Conservation (phyloP, 2,113 vertebrate species). For the Zootoca vivipara region DNA sequence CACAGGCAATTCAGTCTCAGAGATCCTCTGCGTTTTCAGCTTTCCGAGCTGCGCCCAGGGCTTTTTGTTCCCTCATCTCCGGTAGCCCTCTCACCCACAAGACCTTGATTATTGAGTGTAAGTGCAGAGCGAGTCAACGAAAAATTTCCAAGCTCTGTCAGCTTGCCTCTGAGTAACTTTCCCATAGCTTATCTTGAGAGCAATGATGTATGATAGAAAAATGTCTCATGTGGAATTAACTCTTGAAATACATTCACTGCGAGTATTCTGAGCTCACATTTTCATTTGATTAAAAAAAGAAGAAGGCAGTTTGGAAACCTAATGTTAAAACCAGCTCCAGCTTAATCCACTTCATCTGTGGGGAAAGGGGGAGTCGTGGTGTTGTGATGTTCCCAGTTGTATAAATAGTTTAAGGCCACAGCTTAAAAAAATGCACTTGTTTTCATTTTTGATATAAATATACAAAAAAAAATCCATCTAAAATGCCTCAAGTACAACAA, state of each 20-base stretch:
- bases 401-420: not conserved
- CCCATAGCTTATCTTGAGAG: not conserved
- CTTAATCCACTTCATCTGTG: not conserved
- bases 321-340: not conserved
- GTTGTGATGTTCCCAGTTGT: not conserved
- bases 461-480: not conserved
- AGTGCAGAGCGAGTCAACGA: conserved; percentile 26
- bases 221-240: conserved; percentile 18
- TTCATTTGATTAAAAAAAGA: not conserved
- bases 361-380: not conserved
- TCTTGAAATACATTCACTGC: not conserved
- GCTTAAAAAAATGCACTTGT: not conserved
- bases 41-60: conserved; percentile 10
- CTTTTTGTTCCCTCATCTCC: not conserved
- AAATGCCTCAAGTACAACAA: not conserved
- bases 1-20: conserved; percentile 34
- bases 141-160: conserved; percentile 21
- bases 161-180: conserved; percentile 11
- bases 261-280: not conserved
- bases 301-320: not conserved
- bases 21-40: conserved; percentile 32
- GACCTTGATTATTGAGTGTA: conserved; percentile 18
- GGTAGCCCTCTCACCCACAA: not conserved
- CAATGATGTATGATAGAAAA: conserved; percentile 28
- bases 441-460: not conserved